Base-by-base conservation (phyloP, 1,140 invertebrate species). In the Dendrolimus punctatus region DNA sequence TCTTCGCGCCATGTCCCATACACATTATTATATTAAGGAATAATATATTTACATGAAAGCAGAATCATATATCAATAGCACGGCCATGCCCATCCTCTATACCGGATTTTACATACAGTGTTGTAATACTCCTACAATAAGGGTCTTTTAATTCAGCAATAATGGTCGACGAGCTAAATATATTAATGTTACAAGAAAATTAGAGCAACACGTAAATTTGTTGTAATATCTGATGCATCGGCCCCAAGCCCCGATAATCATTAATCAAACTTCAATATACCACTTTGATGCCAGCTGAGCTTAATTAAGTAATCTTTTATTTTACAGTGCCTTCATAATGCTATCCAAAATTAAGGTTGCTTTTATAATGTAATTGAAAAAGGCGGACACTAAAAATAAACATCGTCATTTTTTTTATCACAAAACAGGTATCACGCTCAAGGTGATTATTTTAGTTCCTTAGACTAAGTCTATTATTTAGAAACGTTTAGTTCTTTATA, bases 381-480 rank as follows among this genome's bases (percentile, higher is more conserved):
- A 57, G 57, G 55, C 53, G 49, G 46, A 51, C 55, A 46, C 49
- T 60, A 57, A 57, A 60, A 65, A 55, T 58, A 54, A 53, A 62
- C 50, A 53, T 41, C 7, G 45, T 49, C 45, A 46, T 50, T 62
- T 49, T 55, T 50, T 55, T 44, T 42, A 9, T 36, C 10, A 6
- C 8, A 49, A 49, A 54, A 49, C 39, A 43, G 40, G 49, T 43
- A 51, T 10, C 9, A 5, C 46, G 46, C 9, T 46, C 43, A 52
- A 52, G 51, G 51, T 46, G 8, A 52, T 52, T 44, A 46, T 10
- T 46, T 38, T 46, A 52, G 39, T 52, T 52, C 40, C 36, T 38
- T 40, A 10, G 43, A 52, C n/a, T 9, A n/a, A 39, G 40, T 8
- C 39, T 52, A 45, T 39, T 52, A 51, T 52, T 39, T 46, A 7